Evolutionary conservation across 2,113 vertebrate species (phyloP).

Genomic region (Oncorhynchus keta): DNA sequence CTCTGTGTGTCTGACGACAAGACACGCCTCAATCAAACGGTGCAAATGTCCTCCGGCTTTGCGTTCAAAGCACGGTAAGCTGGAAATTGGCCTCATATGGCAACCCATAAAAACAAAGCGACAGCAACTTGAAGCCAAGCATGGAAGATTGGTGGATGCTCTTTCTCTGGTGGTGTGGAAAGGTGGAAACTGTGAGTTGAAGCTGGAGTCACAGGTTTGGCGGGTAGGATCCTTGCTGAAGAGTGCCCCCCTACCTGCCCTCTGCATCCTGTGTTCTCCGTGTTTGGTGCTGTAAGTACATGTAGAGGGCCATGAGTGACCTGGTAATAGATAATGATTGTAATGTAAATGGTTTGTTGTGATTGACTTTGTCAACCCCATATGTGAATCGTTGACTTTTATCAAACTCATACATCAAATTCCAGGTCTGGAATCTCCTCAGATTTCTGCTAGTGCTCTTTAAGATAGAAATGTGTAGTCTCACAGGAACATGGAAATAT

Average conservation of each 20-base stretch:
- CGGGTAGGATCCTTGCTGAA: slow-evolving; percentile 60
- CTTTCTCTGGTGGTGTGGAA: slow-evolving; percentile 61
- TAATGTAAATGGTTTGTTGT: slow-evolving; percentile 11
- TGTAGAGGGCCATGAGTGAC: slow-evolving; percentile 42
- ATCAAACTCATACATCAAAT: not conserved
- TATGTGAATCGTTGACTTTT: not conserved
- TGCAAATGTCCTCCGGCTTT: slow-evolving; percentile 82
- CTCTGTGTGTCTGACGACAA: slow-evolving; percentile 88
- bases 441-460: too few relatives aligned
- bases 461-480: too few relatives aligned
- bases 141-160: slow-evolving; percentile 58
- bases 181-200: slow-evolving; percentile 62
- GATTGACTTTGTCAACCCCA: not conserved
- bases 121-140: slow-evolving; percentile 48
- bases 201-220: slow-evolving; percentile 64
- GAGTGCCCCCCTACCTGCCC: slow-evolving; percentile 67
- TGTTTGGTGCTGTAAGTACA: slow-evolving; percentile 75
- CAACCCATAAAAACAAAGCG: not conserved
- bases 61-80: slow-evolving; percentile 70
- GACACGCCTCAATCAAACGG: slow-evolving; percentile 89
- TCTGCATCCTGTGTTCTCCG: slow-evolving; percentile 66
- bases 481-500: too few relatives aligned
- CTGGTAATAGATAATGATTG: slow-evolving; percentile 28
- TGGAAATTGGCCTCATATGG: slow-evolving; percentile 53
- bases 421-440: not conserved